Percentiles rank a stretch among this genome's conserved stretches.
These are phyloP conservation scores for Rachycentron canadum DNA, from an alignment of 2,797 vertebrate species.

Conservation along the genomic window DNA sequence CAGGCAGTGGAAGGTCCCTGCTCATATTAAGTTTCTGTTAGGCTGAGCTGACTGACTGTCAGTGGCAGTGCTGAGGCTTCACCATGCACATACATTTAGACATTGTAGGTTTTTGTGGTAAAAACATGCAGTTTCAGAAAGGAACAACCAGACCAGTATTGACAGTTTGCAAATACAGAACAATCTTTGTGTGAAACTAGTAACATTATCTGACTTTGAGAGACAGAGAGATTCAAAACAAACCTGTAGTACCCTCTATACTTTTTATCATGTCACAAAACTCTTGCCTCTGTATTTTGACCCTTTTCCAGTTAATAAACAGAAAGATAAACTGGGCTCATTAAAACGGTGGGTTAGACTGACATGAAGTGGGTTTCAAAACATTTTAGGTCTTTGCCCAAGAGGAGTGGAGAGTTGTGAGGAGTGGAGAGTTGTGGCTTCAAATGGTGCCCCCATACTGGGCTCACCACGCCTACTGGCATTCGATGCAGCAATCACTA, in stretches of 20 bases:
- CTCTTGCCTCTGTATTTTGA: constrained; percentile 1
- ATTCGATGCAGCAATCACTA: constrained; percentile 20
- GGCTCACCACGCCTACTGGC: neutral
- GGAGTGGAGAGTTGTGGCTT: neutral
- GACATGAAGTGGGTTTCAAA: constrained; percentile 7
- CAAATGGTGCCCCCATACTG: constrained; percentile 7
- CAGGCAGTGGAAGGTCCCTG: constrained; percentile 41
- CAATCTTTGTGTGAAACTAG: constrained; percentile 28
- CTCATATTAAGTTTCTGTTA: constrained; percentile 39
- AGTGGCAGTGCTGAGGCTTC: constrained; percentile 47
- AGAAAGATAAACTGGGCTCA: neutral
- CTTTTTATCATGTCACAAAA: constrained; percentile 5
- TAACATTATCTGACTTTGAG: constrained; percentile 7
- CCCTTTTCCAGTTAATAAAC: constrained; percentile 10
- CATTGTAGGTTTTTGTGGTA: constrained; percentile 19
- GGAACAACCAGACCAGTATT: constrained; percentile 20
- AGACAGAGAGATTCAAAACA: constrained; percentile 17
- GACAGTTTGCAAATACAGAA: constrained; percentile 28
- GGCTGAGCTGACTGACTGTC: constrained; percentile 56
- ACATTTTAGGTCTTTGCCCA: neutral
- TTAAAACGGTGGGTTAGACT: constrained; percentile 2
- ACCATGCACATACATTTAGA: constrained; percentile 44
- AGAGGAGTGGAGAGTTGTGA: no score
- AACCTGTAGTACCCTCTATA: constrained; percentile 4
- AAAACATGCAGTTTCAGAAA: constrained; percentile 43